Conservation (phyloP, 2,888 invertebrate species). For the Acrobasis consociella region DNA sequence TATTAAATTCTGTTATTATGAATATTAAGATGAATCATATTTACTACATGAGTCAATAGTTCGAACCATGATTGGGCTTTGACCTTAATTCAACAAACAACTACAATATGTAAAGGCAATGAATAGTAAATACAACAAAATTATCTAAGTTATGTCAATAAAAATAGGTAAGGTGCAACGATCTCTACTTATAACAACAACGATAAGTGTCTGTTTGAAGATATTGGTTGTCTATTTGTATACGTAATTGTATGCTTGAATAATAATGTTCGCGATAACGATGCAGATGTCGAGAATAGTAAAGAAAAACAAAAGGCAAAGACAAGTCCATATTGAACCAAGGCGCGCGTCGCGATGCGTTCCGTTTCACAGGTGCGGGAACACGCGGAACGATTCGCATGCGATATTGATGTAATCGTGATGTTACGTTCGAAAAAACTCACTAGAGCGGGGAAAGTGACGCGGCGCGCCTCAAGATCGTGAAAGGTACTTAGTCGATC, state of each 20-base stretch:
- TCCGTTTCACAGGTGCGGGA: conserved; percentile 61
- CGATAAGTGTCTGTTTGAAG: conserved; percentile 15
- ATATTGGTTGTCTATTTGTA: conserved; percentile 10
- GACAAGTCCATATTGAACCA: conserved; percentile 10
- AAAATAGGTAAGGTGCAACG: conserved; percentile 17
- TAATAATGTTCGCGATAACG: conserved; percentile 17
- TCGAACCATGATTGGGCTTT: background rate
- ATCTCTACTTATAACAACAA: conserved; percentile 15
- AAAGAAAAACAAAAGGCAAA: conserved; percentile 16
- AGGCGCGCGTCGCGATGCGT: conserved; percentile 34
- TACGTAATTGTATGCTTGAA: conserved; percentile 16
- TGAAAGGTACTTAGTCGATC: conserved; percentile 75
- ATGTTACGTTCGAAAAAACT: conserved; percentile 78
- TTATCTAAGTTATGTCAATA: background rate
- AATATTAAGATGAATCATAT: too few species aligned
- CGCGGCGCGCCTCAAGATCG: conserved; percentile 71
- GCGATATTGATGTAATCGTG: conserved; percentile 78
- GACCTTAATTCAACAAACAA: conserved; percentile 1
- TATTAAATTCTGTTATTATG: too few species aligned
- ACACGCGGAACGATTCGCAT: conserved; percentile 70
- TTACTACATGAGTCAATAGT: background rate
- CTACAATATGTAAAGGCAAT: background rate
- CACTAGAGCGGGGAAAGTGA: conserved; percentile 79
- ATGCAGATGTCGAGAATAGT: conserved; percentile 9
- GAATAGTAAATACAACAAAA: background rate